Evolutionary conservation across 2,888 invertebrate species (phyloP), one percentile per base, ranked within the genome.

Genomic region (Agriopis aurantiaria): DNA sequence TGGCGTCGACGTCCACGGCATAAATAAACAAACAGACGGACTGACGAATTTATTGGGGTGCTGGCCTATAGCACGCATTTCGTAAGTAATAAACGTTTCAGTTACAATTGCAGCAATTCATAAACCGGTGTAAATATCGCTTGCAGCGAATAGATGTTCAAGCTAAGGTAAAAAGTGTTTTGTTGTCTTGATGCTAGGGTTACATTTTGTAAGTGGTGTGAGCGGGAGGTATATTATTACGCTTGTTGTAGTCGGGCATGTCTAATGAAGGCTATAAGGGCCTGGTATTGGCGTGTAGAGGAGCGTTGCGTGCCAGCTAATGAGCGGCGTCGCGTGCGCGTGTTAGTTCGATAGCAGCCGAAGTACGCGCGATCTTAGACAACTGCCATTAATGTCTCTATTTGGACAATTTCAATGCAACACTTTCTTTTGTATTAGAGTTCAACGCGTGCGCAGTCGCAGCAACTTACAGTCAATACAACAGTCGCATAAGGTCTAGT

Each of bases 251-350:
- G 80, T 80, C 76, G 80, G 81, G 80, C 83, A 85, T 83, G 86
- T 86, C 86, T 89, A 89, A 90, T 88, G 86, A 88, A 86, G 83
- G 87, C 83, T 64, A 64, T 65, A 73, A 69, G 71, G 75, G 66
- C 69, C 67, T 40, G 70, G 68, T 73, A 73, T 68, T 73, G 70
- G 70, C 75, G 72, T 71, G 75, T 69, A 55, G 62, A 52, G 67
- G 77, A 76, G 69, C 77, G 80, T 91, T 90, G 93, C 92, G 92
- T 93, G 93, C 81, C 82, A 80, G 84, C 88, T 92, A 92, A 92
- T 92, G 91, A 92, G 89, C 86, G 81, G 71, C 84, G 87, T 92
- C 91, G 92, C 92, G 91, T 93, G 93, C 91, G 85, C 87, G 88
- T 87, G 88, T 88, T 90, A 90, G 86, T 62, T 66, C 53, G 70